Evolutionary conservation across 1,140 invertebrate species (phyloP).

Genomic region (Bombus pascuorum): DNA sequence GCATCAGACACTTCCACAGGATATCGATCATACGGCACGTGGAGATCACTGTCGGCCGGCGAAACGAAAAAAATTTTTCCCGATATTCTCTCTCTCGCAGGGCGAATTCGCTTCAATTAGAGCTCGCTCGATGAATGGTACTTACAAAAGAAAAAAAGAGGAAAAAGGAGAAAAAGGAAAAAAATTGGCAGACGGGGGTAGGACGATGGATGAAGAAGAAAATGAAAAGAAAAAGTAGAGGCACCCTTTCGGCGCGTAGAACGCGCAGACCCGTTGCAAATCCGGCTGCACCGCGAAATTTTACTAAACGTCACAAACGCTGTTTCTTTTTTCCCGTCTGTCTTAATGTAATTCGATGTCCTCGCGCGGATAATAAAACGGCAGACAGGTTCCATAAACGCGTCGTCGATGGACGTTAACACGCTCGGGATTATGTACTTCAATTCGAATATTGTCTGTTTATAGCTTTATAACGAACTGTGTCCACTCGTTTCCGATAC

Average conservation of each 20-base stretch:
- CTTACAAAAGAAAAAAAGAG: conserved; percentile 34
- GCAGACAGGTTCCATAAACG: neutral
- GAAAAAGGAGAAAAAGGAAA: conserved; percentile 2
- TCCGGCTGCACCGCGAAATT: neutral
- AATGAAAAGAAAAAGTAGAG: neutral
- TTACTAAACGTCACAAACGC: neutral
- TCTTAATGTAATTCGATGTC: neutral
- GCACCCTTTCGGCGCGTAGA: neutral
- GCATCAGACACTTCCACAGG: conserved; percentile 54
- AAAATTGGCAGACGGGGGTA: conserved; percentile 28
- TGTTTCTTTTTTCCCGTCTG: neutral
- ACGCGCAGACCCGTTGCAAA: neutral
- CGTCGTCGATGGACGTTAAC: neutral
- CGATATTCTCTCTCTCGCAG: conserved; percentile 40
- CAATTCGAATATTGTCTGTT: neutral
- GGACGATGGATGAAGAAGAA: conserved; percentile 9
- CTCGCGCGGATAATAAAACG: neutral
- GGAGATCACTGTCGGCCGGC: conserved; percentile 52
- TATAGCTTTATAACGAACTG: neutral
- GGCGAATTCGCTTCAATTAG: conserved; percentile 64
- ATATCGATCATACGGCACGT: conserved; percentile 62
- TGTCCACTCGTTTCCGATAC: neutral
- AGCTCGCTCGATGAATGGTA: conserved; percentile 65
- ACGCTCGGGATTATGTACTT: neutral
- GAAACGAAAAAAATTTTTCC: conserved; percentile 58